Conservation (phyloP, 2,113 vertebrate species). For the Dipodomys merriami region DNA sequence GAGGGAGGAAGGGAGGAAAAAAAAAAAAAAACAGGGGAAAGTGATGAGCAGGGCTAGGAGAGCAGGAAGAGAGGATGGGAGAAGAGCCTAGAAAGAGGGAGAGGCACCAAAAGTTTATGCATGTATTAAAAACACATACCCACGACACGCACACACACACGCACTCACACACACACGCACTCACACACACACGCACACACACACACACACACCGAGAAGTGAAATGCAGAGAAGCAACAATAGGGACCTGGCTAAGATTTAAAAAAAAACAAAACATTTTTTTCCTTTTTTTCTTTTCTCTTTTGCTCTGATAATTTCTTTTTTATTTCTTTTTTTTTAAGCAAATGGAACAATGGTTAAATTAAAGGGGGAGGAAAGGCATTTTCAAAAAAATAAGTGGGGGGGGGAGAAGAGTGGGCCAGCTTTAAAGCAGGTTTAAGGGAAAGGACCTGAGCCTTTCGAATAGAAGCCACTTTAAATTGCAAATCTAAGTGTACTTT, state of each 20-base stretch:
- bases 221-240: slow-evolving; percentile 79
- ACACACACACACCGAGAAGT: slow-evolving; percentile 64
- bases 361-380: slow-evolving; percentile 71
- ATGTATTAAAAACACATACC: slow-evolving; percentile 83
- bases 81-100: slow-evolving; percentile 80
- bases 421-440: slow-evolving; percentile 75
- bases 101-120: slow-evolving; percentile 83
- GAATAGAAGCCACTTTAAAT: slow-evolving; percentile 78
- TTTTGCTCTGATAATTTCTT: background rate
- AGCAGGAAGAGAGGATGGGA: slow-evolving; percentile 82
- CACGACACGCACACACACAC: slow-evolving; percentile 16
- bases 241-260: slow-evolving; percentile 76
- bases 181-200: slow-evolving; percentile 56
- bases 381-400: slow-evolving; percentile 62
- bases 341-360: slow-evolving; percentile 65
- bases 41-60: slow-evolving; percentile 89
- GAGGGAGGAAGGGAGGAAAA: slow-evolving; percentile 84
- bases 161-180: background rate
- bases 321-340: background rate
- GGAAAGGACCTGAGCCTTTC: slow-evolving; percentile 65
- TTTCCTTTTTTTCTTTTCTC: slow-evolving; percentile 30
- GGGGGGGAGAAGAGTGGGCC: slow-evolving; percentile 55
- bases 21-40: slow-evolving; percentile 87
- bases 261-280: background rate
- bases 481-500: slow-evolving; percentile 70